Base-by-base conservation (phyloP, 2,888 invertebrate species). In the Mallateleia sp. region DNA sequence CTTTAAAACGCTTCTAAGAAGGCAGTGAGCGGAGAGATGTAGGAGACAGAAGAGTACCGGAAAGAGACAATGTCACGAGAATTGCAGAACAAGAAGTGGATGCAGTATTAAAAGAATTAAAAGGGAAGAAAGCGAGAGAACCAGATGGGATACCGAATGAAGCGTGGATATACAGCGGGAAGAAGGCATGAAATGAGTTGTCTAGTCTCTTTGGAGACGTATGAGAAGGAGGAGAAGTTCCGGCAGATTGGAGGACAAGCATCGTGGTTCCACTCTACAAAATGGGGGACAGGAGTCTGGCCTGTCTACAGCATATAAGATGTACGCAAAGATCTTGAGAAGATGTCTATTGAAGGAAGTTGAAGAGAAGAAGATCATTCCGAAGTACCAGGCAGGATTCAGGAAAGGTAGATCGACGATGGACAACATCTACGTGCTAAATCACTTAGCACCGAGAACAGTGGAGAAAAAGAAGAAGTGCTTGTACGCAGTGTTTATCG, bases 191-290 rank as follows among this genome's bases (percentile, higher is more conserved):
- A 71, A 24, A 15, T n/a, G 6, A 52, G 2, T 22, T 72, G 14
- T 20, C 69, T 11, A 9, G 58, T 1, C 18, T 72, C 8, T 1
- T 72, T 6, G 47, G n/a, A 4, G 45, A 56, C 0, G 45, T 75
- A n/a, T 84, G 81, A 80, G 78, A 58, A 6, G 71, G 64, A 5
- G 54, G 45, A 15, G 84, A 47, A 8, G 66, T 85, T 6, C 88
- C 86, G 11, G 60, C 80, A 18, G 80, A 84, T 0, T 89, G 87
- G 84, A 88, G 56, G 34, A 77, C 38, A 0, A 79, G 85, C 24
- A 52, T 88, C 1, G 54, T 90, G 11, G 47, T 62, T 1, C 89
- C 88, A 0, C 47, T 89, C 9, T 58, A 81, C 25, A 89, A 90
- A 50, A 82, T 79, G 34, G 80, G 84, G 0, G 67, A 89, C 22